phyloP scores from a whole-genome alignment of 1,140 invertebrate species.

The Drosophila orena region DNA sequence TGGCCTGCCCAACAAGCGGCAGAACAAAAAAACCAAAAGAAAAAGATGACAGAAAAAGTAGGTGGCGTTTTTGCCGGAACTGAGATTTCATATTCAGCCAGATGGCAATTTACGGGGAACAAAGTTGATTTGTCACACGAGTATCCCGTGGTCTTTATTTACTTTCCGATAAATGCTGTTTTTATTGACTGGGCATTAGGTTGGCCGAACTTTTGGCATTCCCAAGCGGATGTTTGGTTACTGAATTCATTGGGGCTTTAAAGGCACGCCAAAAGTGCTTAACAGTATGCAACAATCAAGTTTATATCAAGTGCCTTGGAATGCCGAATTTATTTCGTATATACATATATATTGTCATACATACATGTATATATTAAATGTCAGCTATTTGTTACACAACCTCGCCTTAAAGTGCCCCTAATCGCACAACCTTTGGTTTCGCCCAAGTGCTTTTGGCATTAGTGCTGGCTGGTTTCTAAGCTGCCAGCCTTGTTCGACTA shows the following conservation, averaged over 20 bases:
- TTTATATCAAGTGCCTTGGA: too few relatives aligned
- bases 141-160: constrained; percentile 41
- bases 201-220: background rate
- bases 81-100: constrained; percentile 43
- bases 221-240: background rate
- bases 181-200: constrained; percentile 20
- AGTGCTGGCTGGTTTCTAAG: constrained; percentile 6
- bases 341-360: too few relatives aligned
- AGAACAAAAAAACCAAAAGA: background rate
- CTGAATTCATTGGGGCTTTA: too few relatives aligned
- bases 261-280: too few relatives aligned
- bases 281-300: too few relatives aligned
- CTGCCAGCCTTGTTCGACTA: constrained; percentile 29
- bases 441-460: constrained; percentile 30
- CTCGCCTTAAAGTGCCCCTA: background rate
- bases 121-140: constrained; percentile 41
- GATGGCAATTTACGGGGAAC: constrained; percentile 37
- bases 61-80: constrained; percentile 19
- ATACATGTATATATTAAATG: too few relatives aligned
- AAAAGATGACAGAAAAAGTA: background rate
- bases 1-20: background rate
- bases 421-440: constrained; percentile 2
- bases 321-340: too few relatives aligned
- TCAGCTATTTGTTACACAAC: background rate
- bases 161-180: constrained; percentile 37